phyloP scores from a whole-genome alignment of 2,113 vertebrate genomes.

The Amphiprion ocellaris region DNA sequence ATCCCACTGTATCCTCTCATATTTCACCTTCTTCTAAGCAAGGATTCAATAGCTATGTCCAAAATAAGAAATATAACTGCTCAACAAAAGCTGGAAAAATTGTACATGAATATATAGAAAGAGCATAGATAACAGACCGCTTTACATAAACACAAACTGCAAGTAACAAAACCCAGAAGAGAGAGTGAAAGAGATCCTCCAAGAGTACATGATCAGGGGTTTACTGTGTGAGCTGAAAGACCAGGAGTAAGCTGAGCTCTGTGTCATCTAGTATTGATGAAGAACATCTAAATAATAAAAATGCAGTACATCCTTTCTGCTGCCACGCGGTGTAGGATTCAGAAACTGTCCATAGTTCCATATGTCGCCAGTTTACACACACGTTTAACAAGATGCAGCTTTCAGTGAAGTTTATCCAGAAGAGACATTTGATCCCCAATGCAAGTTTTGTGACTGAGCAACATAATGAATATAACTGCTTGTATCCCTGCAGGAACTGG shows the following conservation, averaged over 20 bases:
- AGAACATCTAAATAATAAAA: conserved; percentile 79
- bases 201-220: neutral
- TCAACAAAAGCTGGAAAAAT: too few relatives aligned
- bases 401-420: neutral
- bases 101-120: too few relatives aligned
- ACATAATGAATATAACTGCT: neutral
- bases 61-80: neutral
- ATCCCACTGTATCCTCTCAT: neutral
- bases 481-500: conserved; percentile 79
- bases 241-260: conserved; percentile 69
- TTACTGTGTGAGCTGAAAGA: conserved; percentile 4
- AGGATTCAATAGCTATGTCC: neutral
- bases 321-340: conserved; percentile 59
- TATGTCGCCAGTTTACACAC: conserved; percentile 13
- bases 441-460: too few relatives aligned
- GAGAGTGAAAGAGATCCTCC: conserved; percentile 54
- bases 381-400: neutral
- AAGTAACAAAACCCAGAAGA: conserved; percentile 6
- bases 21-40: neutral
- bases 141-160: neutral
- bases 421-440: neutral
- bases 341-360: conserved; percentile 17
- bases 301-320: conserved; percentile 57
- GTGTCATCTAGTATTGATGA: conserved; percentile 79
- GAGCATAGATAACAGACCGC: too few relatives aligned